These are phyloP conservation scores for Bombus superbus DNA, from an alignment of 1,140 invertebrate species.

Conservation along the genomic window DNA sequence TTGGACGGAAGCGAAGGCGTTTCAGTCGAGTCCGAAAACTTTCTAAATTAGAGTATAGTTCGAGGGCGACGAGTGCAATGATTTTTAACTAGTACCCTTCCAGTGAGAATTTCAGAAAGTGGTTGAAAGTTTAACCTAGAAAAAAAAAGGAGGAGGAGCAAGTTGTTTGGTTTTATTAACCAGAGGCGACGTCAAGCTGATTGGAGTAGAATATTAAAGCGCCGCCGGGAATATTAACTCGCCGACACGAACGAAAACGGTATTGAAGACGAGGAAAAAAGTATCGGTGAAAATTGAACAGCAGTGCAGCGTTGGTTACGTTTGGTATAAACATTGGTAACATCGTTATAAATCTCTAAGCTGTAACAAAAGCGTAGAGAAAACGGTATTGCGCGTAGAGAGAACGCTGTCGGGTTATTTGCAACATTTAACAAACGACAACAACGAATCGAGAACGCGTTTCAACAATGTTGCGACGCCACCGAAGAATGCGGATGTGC, in stretches of 20 bases:
- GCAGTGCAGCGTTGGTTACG: background rate
- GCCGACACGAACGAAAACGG: background rate
- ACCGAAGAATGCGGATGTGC: background rate
- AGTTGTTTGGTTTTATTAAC: slow-evolving; percentile 18
- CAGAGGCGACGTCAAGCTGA: too few relatives aligned
- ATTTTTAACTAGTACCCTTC: slow-evolving; percentile 27
- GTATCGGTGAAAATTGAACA: background rate
- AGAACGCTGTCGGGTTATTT: background rate
- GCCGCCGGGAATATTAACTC: too few relatives aligned
- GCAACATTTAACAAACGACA: background rate
- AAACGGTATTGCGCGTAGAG: background rate
- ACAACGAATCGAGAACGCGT: background rate
- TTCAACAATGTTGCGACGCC: background rate
- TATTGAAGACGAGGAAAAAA: too few relatives aligned
- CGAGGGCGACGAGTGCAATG: slow-evolving; percentile 12
- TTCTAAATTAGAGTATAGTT: slow-evolving; percentile 40
- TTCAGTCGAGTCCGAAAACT: slow-evolving; percentile 17
- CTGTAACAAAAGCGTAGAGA: background rate
- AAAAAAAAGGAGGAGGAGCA: background rate
- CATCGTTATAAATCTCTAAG: background rate
- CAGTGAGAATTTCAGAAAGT: slow-evolving; percentile 12
- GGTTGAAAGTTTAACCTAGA: background rate
- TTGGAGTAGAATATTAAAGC: slow-evolving; percentile 8
- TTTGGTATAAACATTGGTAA: background rate
- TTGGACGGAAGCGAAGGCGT: slow-evolving; percentile 10